phyloP scores from a whole-genome alignment of 2,113 vertebrate genomes.

The Aegithalos caudatus region DNA sequence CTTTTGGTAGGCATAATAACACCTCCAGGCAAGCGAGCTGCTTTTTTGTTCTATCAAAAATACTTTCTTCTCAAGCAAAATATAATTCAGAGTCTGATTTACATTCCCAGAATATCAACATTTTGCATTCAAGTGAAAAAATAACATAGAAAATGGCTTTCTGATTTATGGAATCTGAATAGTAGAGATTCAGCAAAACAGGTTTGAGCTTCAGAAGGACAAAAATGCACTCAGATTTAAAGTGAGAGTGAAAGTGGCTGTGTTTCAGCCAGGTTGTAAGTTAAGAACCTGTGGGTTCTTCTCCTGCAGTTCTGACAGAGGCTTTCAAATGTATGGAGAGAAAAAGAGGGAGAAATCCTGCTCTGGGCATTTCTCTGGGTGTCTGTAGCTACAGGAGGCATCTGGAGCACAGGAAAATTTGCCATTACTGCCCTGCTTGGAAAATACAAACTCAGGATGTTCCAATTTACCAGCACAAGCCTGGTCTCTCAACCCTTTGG shows the following conservation, averaged over 20 bases:
- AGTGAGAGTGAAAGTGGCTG: neutral
- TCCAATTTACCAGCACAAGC: neutral
- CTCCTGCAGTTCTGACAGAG: neutral
- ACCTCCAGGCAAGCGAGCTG: neutral
- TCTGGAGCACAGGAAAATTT: neutral
- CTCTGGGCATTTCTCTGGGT: neutral
- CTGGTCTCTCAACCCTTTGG: neutral
- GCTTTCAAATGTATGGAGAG: accelerated
- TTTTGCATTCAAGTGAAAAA: neutral
- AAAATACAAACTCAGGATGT: neutral
- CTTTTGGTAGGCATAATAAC: conserved; percentile 33
- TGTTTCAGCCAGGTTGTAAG: neutral
- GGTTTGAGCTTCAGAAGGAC: neutral
- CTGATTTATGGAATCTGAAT: neutral
- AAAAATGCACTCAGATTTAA: neutral
- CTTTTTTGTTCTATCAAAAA: neutral
- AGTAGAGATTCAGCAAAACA: neutral
- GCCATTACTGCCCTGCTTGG: neutral
- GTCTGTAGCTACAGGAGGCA: neutral
- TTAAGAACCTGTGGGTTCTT: neutral
- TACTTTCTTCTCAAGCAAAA: neutral
- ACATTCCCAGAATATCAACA: neutral
- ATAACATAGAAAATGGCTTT: neutral
- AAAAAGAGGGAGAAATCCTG: neutral
- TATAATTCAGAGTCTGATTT: neutral